These are phyloP conservation scores for Biston betularia DNA, from an alignment of 2,888 invertebrate genomes.

Conservation along the genomic window DNA sequence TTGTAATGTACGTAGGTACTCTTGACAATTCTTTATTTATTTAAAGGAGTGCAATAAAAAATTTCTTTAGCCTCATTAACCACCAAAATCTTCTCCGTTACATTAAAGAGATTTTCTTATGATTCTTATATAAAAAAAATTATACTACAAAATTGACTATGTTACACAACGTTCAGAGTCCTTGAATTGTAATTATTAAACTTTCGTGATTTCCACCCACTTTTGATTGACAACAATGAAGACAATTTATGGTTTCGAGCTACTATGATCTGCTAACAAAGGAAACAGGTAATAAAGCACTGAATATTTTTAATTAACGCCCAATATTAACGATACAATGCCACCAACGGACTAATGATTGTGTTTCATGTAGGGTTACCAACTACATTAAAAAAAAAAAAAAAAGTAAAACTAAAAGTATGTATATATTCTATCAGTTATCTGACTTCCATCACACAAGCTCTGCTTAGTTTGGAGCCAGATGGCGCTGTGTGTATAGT, in stretches of 20 bases:
- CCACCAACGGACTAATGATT: conserved; percentile 46
- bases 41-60: too few species aligned
- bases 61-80: too few species aligned
- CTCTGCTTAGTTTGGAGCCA: too few species aligned
- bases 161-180: conserved; percentile 2
- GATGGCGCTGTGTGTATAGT: too few species aligned
- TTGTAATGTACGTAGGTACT: too few species aligned
- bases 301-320: conserved; percentile 48
- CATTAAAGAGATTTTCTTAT: too few species aligned
- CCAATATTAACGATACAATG: conserved; percentile 47
- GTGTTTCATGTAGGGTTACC: conserved; percentile 37
- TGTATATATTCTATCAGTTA: too few species aligned
- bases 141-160: background rate
- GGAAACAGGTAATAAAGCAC: conserved; percentile 43
- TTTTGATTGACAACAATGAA: conserved; percentile 27
- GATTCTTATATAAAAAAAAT: background rate
- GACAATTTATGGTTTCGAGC: conserved; percentile 28
- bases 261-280: conserved; percentile 36
- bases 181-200: conserved; percentile 19
- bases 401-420: too few species aligned
- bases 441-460: too few species aligned
- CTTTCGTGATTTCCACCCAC: conserved; percentile 30
- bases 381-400: too few species aligned
- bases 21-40: background rate
- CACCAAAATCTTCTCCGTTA: too few species aligned